Conservation (phyloP, 2,113 vertebrate genomes). For the Neogobius melanostomus region DNA sequence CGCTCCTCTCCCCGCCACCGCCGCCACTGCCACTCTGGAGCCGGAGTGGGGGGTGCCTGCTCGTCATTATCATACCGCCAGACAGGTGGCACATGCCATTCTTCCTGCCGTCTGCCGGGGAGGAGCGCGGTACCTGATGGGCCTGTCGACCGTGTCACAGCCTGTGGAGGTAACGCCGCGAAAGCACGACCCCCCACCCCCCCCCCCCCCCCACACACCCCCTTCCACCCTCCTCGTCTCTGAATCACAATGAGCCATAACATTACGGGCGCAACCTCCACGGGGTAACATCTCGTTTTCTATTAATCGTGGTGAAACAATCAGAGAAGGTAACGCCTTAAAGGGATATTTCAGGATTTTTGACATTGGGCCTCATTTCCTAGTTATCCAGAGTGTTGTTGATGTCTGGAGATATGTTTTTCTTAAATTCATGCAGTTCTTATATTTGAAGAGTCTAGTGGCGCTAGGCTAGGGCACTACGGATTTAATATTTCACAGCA, state of each 20-base stretch:
- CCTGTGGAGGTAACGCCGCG: slow-evolving; percentile 83
- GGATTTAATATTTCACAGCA: no score
- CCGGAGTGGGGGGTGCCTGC: slow-evolving; percentile 22
- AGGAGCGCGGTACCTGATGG: slow-evolving; percentile 73
- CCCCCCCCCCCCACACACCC: no score
- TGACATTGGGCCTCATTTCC: no score
- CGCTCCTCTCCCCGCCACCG: not conserved
- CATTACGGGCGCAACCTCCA: not conserved
- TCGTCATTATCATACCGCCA: slow-evolving; percentile 48
- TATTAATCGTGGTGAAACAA: no score
- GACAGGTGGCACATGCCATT: slow-evolving; percentile 54
- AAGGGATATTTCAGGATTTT: no score
- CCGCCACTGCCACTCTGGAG: not conserved
- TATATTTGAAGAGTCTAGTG: no score
- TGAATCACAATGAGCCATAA: not conserved
- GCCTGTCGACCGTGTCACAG: slow-evolving; percentile 76
- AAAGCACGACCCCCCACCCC: slow-evolving; percentile 66
- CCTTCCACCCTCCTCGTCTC: not conserved
- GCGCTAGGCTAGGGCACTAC: no score
- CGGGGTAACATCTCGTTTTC: no score
- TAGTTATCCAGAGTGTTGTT: no score
- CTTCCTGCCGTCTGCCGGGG: slow-evolving; percentile 20
- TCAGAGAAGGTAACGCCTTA: no score
- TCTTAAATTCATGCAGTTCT: no score
- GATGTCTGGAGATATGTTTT: no score